phyloP scores from a whole-genome alignment of 1,140 invertebrate genomes.

The Leptinotarsa undecemlineata region DNA sequence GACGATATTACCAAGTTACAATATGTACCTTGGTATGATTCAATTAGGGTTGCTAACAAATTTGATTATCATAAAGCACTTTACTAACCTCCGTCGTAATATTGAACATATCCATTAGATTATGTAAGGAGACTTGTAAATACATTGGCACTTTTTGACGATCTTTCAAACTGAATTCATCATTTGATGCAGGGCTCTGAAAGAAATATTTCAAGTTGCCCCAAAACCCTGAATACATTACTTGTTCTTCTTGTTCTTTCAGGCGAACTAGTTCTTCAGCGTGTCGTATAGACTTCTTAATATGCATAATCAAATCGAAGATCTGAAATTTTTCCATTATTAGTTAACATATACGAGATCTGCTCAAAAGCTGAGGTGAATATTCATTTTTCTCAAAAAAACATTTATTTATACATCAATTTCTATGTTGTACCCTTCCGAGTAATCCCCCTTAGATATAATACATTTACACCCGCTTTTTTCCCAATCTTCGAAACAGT shows the following conservation, averaged over 20 bases:
- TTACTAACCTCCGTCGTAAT: constrained; percentile 54
- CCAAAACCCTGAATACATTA: constrained; percentile 47
- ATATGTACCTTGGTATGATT: too few species aligned
- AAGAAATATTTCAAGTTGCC: constrained; percentile 56
- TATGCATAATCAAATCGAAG: constrained; percentile 51
- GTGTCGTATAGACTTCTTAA: constrained; percentile 46
- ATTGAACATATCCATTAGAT: constrained; percentile 66
- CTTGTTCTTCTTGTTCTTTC: constrained; percentile 47
- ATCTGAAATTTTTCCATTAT: constrained; percentile 39
- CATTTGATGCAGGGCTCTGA: constrained; percentile 56
- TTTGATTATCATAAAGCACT: too few species aligned
- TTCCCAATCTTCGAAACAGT: too few species aligned
- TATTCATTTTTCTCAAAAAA: too few species aligned
- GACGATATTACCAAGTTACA: too few species aligned
- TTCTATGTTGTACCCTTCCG: too few species aligned
- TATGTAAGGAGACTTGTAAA: constrained; percentile 62
- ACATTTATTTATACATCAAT: too few species aligned
- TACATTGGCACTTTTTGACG: constrained; percentile 65
- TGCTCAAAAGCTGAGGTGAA: too few species aligned
- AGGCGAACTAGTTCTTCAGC: constrained; percentile 47
- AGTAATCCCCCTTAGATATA: too few species aligned
- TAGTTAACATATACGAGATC: background rate
- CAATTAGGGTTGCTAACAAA: too few species aligned
- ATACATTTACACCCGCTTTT: too few species aligned
- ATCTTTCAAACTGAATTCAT: constrained; percentile 65